Percentiles rank a stretch among this genome's conserved stretches.
Conservation (phyloP, 2,113 vertebrate species). For the Larimichthys polyactis region DNA sequence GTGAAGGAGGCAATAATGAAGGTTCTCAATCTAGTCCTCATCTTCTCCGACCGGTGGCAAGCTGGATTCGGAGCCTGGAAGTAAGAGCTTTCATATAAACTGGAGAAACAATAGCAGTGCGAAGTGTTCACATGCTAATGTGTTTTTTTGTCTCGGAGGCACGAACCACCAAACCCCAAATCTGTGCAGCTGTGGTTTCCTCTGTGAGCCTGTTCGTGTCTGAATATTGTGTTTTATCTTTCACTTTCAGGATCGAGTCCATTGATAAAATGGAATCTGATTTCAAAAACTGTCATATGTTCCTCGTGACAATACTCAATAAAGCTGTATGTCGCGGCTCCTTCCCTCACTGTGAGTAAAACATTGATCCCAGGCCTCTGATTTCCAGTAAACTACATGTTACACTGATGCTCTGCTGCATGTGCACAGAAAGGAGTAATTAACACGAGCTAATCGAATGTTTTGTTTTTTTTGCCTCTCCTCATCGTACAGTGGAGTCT, state of each 20-base stretch:
- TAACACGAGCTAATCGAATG: neutral
- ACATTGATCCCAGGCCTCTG: neutral
- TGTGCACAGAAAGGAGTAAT: neutral
- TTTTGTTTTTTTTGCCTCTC: conserved; percentile 6
- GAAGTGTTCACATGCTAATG: neutral
- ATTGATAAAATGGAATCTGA: conserved; percentile 99
- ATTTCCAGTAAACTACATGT: neutral
- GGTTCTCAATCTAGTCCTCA: conserved; percentile 95
- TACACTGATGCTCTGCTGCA: neutral
- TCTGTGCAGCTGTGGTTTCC: neutral
- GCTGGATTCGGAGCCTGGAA: conserved; percentile 94
- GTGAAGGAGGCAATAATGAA: conserved; percentile 99
- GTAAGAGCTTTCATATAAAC: conserved; percentile 82
- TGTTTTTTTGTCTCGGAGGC: neutral
- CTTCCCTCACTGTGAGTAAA: conserved; percentile 95
- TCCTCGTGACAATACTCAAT: conserved; percentile 96
- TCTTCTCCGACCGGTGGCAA: conserved; percentile 98
- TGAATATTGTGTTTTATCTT: conserved; percentile 7
- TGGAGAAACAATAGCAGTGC: neutral
- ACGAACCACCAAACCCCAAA: neutral
- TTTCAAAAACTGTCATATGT: conserved; percentile 99
- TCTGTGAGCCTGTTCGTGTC: neutral
- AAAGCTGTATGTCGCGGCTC: conserved; percentile 98
- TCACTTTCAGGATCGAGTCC: conserved; percentile 91
- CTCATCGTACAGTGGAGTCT: conserved; percentile 91